Conservation (phyloP, 2,888 invertebrate species). For the Eristalinus sepulchralis region DNA sequence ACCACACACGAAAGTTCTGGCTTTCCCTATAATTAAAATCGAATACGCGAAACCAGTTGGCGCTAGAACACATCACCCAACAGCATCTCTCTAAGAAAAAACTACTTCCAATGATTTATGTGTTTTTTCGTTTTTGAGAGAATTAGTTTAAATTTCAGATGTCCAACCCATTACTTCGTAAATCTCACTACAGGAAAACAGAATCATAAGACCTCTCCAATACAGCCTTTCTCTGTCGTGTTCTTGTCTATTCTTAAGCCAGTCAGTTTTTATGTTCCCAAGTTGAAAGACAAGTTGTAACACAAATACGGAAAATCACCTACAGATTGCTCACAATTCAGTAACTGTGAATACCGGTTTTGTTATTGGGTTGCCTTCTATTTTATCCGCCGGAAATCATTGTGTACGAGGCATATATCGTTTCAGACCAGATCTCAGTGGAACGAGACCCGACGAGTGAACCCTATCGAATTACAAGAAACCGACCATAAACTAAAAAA, state of each 20-base stretch:
- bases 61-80: not conserved
- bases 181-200: not conserved
- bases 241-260: not conserved
- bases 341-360: constrained; percentile 1
- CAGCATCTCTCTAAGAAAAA: not conserved
- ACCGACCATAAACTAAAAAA: constrained; percentile 6
- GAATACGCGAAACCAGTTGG: not conserved
- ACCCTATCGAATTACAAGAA: constrained; percentile 26
- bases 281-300: not conserved
- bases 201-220: not conserved
- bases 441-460: not conserved
- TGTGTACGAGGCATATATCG: not conserved
- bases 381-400: constrained; percentile 14
- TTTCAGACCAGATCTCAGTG: not conserved
- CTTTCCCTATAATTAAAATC: not conserved
- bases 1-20: not conserved
- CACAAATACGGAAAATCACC: not conserved
- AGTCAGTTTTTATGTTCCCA: not conserved
- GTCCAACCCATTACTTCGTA: not conserved
- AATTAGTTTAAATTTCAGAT: not conserved
- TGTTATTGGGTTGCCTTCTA: not conserved
- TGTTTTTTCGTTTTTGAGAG: not conserved
- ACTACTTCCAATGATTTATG: not conserved
- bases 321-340: not conserved
- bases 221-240: not conserved